Base-by-base conservation (phyloP, 2,113 vertebrate genomes). In the Megalops atlanticus region DNA sequence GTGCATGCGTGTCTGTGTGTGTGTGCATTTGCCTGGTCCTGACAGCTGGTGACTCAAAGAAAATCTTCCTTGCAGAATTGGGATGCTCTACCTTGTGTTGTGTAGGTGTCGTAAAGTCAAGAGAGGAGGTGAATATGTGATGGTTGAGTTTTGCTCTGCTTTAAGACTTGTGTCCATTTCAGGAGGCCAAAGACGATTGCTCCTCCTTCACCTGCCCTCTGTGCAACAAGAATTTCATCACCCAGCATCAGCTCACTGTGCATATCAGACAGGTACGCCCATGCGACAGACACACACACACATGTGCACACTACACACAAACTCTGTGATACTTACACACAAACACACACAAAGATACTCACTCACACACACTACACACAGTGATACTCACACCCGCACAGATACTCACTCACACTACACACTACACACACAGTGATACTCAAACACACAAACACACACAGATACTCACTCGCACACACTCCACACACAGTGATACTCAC, bases 191-290 rank as follows among this genome's bases (percentile, higher is more conserved):
- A 94, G 98, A 99, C 41, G 96, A 97, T 38, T 94, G 93, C 89
- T 95, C 94, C 83, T 91, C 93, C 79, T 97, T 94, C 82, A 95
- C 88, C 84, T 99, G 98, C 84, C 98, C 98, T 6, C 92, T 99
- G 77, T 99, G 98, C 92, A 95, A 98, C 84, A 98, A 98, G 89
- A 90, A 93, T 93, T 99, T 97, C 89, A 92, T 92, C 76, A 96
- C 97, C 1, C 98, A 98, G 81, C 98, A 99, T 87, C 95, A 96
- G 91, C 91, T 99, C 87, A 99, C 98, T 81, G 99, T 98, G 97
- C 98, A 99, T 93, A 99, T 99, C 86, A 94, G 98, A 89, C 98
- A 99, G 98, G 98, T 99, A 91, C 0, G 81, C 12, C 7, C 43
- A 14, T 1, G 35, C 31, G 35, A n/a, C n/a, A n/a, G n/a, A n/a